phyloP scores from a whole-genome alignment of 2,797 vertebrate species.

The Hyperoplus lanceolatus region DNA sequence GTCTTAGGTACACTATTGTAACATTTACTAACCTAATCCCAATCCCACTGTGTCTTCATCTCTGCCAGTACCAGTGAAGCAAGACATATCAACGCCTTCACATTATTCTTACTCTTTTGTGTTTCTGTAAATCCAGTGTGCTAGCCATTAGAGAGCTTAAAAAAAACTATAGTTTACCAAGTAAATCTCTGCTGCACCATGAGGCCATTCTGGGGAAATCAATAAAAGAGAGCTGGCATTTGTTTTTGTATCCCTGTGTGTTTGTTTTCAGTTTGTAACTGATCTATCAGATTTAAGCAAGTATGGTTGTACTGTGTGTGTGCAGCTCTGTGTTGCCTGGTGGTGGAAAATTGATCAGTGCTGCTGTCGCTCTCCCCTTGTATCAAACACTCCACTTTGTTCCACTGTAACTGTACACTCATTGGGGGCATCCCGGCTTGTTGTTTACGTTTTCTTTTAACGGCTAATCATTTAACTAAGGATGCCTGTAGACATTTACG shows the following conservation, averaged over 20 bases:
- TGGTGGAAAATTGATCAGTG: conserved; percentile 62
- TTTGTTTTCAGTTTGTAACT: conserved; percentile 54
- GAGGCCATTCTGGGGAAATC: conserved; percentile 48
- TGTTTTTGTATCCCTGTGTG: conserved; percentile 49
- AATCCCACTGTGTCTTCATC: conserved; percentile 4
- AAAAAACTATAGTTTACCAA: conserved; percentile 33
- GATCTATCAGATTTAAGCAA: conserved; percentile 42
- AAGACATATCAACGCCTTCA: conserved; percentile 34
- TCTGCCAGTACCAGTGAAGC: conserved; percentile 4
- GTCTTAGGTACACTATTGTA: neutral
- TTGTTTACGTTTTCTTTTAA: conserved; percentile 46
- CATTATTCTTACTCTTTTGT: conserved; percentile 9
- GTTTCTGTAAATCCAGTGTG: conserved; percentile 20
- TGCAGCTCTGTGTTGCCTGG: conserved; percentile 30
- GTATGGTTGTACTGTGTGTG: conserved; percentile 46
- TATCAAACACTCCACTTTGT: conserved; percentile 57
- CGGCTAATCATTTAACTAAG: conserved; percentile 50
- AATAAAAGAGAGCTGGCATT: conserved; percentile 36
- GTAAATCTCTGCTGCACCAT: conserved; percentile 22
- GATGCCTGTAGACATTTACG: conserved; percentile 54
- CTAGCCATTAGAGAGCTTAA: conserved; percentile 14
- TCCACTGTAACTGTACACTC: conserved; percentile 47
- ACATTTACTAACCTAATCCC: conserved; percentile 27
- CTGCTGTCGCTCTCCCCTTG: conserved; percentile 30
- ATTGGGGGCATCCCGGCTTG: conserved; percentile 36